Evolutionary conservation across 2,888 invertebrate species (phyloP).

Genomic region (Dicyrtomina minuta): DNA sequence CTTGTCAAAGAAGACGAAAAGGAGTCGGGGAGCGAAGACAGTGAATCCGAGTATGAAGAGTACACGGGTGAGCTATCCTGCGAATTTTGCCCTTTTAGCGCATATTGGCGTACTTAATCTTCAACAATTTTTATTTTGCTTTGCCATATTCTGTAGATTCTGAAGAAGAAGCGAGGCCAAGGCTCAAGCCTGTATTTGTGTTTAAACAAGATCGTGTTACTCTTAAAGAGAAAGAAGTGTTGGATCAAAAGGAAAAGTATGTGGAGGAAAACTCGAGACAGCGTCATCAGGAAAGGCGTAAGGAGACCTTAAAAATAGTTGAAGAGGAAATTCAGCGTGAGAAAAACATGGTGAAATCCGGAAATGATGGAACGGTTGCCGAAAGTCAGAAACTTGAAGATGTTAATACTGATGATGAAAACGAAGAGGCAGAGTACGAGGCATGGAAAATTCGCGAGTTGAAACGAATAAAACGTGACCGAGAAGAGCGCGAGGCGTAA

Average conservation of each 20-base stretch:
- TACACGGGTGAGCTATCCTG: constrained; percentile 62
- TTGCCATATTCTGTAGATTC: constrained; percentile 66
- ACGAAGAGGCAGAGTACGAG: constrained; percentile 90
- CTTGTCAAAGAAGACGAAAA: constrained; percentile 73
- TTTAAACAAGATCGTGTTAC: constrained; percentile 91
- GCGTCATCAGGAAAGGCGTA: constrained; percentile 81
- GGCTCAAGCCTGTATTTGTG: constrained; percentile 93
- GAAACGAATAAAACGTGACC: constrained; percentile 91
- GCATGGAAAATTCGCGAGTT: constrained; percentile 97
- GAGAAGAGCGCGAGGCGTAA: constrained; percentile 91
- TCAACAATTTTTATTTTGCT: constrained; percentile 5
- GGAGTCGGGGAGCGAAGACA: constrained; percentile 59
- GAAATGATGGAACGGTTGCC: constrained; percentile 43
- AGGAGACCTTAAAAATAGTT: constrained; percentile 83
- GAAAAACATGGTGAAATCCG: constrained; percentile 56
- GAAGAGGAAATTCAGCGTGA: constrained; percentile 87
- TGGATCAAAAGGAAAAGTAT: constrained; percentile 79
- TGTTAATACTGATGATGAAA: constrained; percentile 91
- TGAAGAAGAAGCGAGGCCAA: constrained; percentile 79
- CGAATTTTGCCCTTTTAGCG: not conserved
- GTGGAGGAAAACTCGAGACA: constrained; percentile 79
- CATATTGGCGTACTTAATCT: not conserved
- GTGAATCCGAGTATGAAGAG: constrained; percentile 75
- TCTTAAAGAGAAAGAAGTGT: constrained; percentile 89
- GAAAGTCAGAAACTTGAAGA: constrained; percentile 70